Base-by-base conservation (phyloP, 2,113 vertebrate genomes). In the Rhodinocichla rosea region DNA sequence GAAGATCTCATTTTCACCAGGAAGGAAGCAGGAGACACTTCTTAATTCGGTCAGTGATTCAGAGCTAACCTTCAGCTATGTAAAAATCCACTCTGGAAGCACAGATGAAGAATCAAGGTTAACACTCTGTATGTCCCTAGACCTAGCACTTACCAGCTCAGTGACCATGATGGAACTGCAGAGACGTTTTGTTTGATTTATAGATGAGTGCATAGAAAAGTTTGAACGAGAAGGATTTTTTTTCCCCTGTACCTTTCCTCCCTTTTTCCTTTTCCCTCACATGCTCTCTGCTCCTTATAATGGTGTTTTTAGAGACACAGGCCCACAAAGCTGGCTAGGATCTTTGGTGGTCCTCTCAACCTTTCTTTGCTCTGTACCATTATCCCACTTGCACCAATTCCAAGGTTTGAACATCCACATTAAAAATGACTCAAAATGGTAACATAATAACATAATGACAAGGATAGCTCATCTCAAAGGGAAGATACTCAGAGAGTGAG, bases 1-100 rank as follows among this genome's bases (percentile, higher is more conserved):
- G 12, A 78, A 42, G n/a, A 75, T 18, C 13, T 49, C 2, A 6
- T 60, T 84, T 57, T 37, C 59, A 22, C 15, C 17, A n/a, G n/a
- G 68, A 40, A 1, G 9, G 50, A 42, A 71, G 10, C 0, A 1
- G 26, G 22, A 40, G 12, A 37, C 14, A 3, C 16, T 37, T 76
- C 40, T 71, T 60, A 52, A 44, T 55, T 76, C 45, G 27, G 23
- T 82, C 44, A 62, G 13, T 39, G 67, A 67, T 49, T 68, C 80
- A 84, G 32, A 63, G 16, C 13, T 56, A 47, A 44, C 20, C 4
- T 65, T 37, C 47, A 83, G 14, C 35, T 63, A 6, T 24, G 47
- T 47, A 77, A 83, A 87, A 94, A 80, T 70, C 15, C 42, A 40
- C 33, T 39, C 39, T 73, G 70, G 24, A 64, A 85, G 55, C 37